phyloP scores from a whole-genome alignment of 2,888 invertebrate genomes.

The Chironomus tentans region DNA sequence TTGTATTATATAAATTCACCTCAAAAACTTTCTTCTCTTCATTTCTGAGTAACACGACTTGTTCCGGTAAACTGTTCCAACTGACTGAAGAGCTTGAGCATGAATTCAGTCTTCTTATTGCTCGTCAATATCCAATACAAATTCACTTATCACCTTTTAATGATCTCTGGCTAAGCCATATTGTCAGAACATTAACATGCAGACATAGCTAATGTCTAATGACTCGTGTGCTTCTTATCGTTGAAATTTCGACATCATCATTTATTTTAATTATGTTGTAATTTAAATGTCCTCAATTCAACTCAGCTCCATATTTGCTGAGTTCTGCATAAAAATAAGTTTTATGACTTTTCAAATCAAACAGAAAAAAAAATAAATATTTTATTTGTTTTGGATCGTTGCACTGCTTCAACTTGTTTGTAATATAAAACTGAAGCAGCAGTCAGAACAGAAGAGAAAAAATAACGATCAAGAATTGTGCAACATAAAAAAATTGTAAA shows the following conservation, averaged over 20 bases:
- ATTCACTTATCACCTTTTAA: constrained; percentile 12
- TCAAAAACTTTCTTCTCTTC: background rate
- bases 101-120: background rate
- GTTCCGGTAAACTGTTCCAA: background rate
- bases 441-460: background rate
- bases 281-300: background rate
- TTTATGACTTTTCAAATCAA: constrained; percentile 4
- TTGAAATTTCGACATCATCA: background rate
- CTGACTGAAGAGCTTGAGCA: background rate
- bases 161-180: background rate
- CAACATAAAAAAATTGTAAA: background rate
- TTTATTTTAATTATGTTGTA: background rate
- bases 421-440: background rate
- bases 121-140: background rate
- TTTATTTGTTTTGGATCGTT: background rate
- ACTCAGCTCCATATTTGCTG: background rate
- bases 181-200: background rate
- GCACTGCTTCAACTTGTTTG: background rate
- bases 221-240: background rate
- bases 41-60: background rate
- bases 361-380: no score
- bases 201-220: background rate
- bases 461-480: constrained; percentile 6
- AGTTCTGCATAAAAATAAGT: background rate
- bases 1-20: background rate